Conservation (phyloP, 2,113 vertebrate genomes). For the Lamprotornis superbus region DNA sequence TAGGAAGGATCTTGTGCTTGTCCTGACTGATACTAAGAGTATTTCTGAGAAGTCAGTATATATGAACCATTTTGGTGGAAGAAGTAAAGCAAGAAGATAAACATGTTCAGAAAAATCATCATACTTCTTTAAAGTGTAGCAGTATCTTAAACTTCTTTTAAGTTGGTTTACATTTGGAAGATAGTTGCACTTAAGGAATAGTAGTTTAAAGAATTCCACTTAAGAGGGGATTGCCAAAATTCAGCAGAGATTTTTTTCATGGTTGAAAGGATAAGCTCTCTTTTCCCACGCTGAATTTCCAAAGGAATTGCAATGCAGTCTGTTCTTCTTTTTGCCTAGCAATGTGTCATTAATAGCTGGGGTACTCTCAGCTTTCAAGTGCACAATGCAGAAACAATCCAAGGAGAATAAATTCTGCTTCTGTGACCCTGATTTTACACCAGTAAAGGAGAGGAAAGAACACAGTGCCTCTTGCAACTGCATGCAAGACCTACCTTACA, state of each 20-base stretch:
- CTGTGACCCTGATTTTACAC: not conserved
- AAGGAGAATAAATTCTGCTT: not conserved
- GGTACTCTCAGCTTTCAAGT: not conserved
- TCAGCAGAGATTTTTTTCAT: not conserved
- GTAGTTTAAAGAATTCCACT: not conserved
- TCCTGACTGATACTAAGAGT: not conserved
- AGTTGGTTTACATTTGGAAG: not conserved
- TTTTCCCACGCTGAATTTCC: not conserved
- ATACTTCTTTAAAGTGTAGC: not conserved
- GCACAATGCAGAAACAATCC: not conserved
- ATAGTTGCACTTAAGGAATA: not conserved
- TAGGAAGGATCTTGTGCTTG: not conserved
- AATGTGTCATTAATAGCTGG: not conserved
- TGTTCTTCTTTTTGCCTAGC: not conserved
- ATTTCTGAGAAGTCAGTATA: not conserved
- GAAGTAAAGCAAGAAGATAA: not conserved
- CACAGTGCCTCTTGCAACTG: not conserved
- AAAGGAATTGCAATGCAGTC: not conserved
- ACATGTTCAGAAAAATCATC: not conserved
- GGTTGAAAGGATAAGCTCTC: not conserved
- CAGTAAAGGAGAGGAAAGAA: not conserved
- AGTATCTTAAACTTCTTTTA: not conserved
- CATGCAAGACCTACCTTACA: not conserved
- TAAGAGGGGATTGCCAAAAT: not conserved
- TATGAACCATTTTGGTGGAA: not conserved